Base-by-base conservation (phyloP, 2,113 vertebrate species). In the Pteropus alecto region DNA sequence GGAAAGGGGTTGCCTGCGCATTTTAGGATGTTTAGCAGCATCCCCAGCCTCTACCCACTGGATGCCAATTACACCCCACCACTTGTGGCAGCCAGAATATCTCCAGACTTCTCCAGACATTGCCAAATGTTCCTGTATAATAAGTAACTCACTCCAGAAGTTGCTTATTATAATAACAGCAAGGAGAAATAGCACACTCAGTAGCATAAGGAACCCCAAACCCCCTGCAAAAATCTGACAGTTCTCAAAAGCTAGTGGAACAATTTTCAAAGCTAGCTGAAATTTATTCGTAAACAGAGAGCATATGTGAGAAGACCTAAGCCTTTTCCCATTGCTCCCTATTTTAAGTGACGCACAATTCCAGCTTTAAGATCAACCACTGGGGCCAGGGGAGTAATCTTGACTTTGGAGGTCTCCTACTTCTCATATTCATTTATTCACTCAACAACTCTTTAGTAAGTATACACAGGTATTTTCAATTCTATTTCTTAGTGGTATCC, bases 161-260 rank as follows among this genome's bases (percentile, higher is more conserved):
- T 96, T 87, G 95, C 77, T 94, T 68, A 7, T 0, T 76, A 26
- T 68, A 90, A 95, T 78, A 87, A 83, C 28, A 94, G 68, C 61
- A 84, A 95, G 93, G 13, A 97, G 33, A 85, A 97, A 92, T 78
- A 77, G 18, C 5, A 95, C 60, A 19, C 10, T 94, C 54, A 85
- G 92, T 56, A 26, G 73, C 0, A 15, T 38, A 16, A 91, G 14
- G 48, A 68, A 95, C 10, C 24, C 8, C 24, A 84, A 67, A 48
- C 15, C 18, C 21, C 78, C 41, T 61, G 24, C 28, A 83, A 88
- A 88, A 88, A 18, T 30, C 46, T 13, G 38, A 65, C 7, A 2
- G 2, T 26, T 79, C 13, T 35, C 78, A 19, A 86, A 93, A 43
- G 13, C 56, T n/a, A 61, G 33, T 33, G 33, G 24, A 51, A 77